These are phyloP conservation scores for Drosophila pruinosa DNA, from an alignment of 1,140 invertebrate genomes.

Conservation along the genomic window DNA sequence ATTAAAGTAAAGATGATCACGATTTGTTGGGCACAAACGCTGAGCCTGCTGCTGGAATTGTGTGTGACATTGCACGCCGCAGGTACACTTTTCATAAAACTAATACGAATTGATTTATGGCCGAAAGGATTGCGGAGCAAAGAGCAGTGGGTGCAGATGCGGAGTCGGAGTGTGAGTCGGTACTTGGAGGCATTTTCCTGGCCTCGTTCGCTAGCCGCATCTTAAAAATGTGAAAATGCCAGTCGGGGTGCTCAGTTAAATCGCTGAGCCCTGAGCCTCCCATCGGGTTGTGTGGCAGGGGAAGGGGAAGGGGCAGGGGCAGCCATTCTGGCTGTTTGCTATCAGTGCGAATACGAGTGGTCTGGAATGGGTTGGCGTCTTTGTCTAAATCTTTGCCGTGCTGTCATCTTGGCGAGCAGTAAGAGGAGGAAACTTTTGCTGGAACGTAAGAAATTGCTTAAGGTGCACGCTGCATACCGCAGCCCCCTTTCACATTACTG, in stretches of 20 bases:
- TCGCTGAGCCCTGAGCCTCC: constrained; percentile 12
- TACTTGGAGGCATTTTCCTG: constrained; percentile 8
- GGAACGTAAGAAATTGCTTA: constrained; percentile 61
- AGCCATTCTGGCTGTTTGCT: constrained; percentile 15
- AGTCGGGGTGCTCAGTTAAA: constrained; percentile 43
- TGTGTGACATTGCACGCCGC: constrained; percentile 54
- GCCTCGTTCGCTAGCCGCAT: constrained; percentile 13
- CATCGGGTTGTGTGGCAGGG: background rate
- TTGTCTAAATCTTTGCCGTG: constrained; percentile 73
- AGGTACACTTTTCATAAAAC: constrained; percentile 83
- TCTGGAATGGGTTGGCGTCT: constrained; percentile 61
- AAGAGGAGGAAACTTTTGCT: constrained; percentile 52
- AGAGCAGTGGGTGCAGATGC: background rate
- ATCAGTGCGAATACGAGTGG: constrained; percentile 38
- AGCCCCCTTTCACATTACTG: background rate
- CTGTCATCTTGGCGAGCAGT: constrained; percentile 40
- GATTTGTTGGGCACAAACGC: constrained; percentile 13
- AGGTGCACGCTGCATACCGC: constrained; percentile 45
- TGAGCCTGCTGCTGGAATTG: background rate
- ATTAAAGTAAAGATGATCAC: background rate
- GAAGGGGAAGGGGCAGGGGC: background rate
- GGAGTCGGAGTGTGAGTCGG: background rate
- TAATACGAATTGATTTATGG: constrained; percentile 83
- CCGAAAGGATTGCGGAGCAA: constrained; percentile 64
- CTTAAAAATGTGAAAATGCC: constrained; percentile 63